Base-by-base conservation (phyloP, 2,888 invertebrate species). In the Philaethria dido region DNA sequence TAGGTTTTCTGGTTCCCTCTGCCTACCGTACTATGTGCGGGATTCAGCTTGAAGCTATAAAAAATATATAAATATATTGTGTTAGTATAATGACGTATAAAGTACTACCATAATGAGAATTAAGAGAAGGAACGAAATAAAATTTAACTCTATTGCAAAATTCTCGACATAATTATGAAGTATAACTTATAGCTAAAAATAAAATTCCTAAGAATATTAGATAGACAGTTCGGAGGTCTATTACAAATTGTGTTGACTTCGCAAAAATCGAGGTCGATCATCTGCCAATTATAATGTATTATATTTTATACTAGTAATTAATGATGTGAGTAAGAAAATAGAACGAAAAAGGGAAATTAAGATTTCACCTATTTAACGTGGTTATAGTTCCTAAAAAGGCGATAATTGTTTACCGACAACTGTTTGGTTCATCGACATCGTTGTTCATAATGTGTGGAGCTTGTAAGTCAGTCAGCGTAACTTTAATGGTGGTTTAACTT, bases 391-490 rank as follows among this genome's bases (percentile, higher is more conserved):
- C 59, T 60, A 54, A 66, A 64, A 29, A 36, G 29, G 36, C 22
- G 42, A 67, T 59, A 65, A 22, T 60, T 54, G 44, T 16, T 36
- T 42, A 42, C 22, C 11, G 39, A 65, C 22, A 55, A 59, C 42
- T 18, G 25, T n/a, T 47, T 61, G 47, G 57, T 69, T 66, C 59
- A 70, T 68, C 50, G 60, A 70, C 57, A 52, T 59, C 29, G 14
- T 42, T 64, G 64, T 69, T 68, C 45, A 18, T 18, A 25, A 52
- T 66, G 62, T 36, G 48, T 66, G 50, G 13, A 60, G 60, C 39
- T 52, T 52, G 61, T 59, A 45, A 55, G 62, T 50, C 42, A 48
- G 62, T 48, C 55, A 66, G 70, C 69, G 57, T 65, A 67, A 67
- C 64, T n/a, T n/a, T 70, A 70, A 73, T 75, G 74, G n/a, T n/a